These are phyloP conservation scores for Cyphomyrmex costatus DNA, from an alignment of 1,140 invertebrate genomes.

Conservation along the genomic window DNA sequence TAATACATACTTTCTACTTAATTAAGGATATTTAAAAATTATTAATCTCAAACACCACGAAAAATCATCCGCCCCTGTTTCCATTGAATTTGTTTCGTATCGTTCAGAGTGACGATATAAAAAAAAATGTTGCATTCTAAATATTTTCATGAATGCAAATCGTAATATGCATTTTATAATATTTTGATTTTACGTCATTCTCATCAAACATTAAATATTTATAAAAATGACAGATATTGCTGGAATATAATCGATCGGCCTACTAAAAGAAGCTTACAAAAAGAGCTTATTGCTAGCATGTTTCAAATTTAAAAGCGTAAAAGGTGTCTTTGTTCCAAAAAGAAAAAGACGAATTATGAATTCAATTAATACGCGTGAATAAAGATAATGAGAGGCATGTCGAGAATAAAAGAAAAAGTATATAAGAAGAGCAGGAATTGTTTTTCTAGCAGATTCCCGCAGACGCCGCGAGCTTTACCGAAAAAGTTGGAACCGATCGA, in stretches of 20 bases:
- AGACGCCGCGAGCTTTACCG: conserved; percentile 80
- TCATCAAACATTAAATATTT: conserved; percentile 4
- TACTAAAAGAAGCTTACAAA: neutral
- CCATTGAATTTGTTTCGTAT: conserved; percentile 7
- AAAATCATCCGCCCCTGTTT: neutral
- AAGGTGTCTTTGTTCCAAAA: neutral
- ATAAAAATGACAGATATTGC: neutral
- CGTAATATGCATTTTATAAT: conserved; percentile 12
- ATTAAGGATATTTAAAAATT: neutral
- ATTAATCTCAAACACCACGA: neutral
- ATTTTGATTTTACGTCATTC: neutral
- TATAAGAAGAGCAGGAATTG: conserved; percentile 73
- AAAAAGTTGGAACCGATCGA: conserved; percentile 84
- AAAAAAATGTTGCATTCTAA: neutral
- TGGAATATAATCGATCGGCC: conserved; percentile 8
- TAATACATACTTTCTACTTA: neutral
- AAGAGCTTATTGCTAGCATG: neutral
- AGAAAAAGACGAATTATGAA: neutral
- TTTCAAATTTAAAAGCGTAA: neutral
- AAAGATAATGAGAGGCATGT: conserved; percentile 26
- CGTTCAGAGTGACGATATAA: neutral
- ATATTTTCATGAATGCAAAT: conserved; percentile 15
- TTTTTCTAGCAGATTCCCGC: conserved; percentile 80
- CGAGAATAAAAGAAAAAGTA: conserved; percentile 44
- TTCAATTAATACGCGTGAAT: conserved; percentile 14